Percentiles rank a stretch among this genome's conserved stretches.
These are phyloP conservation scores for Vulpes lagopus DNA, from an alignment of 2,113 vertebrate genomes.

Conservation along the genomic window DNA sequence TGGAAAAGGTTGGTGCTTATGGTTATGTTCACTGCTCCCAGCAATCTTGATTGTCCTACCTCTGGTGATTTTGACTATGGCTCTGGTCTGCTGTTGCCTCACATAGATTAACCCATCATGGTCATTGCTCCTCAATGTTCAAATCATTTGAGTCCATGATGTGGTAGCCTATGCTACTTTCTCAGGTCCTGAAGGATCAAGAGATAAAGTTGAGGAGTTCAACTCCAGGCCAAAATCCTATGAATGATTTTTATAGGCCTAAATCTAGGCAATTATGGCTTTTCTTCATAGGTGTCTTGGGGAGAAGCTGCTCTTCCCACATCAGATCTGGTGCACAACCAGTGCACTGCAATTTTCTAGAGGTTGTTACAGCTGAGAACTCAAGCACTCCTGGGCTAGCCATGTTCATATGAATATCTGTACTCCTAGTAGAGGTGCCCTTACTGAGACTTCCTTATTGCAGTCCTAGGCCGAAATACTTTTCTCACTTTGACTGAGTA, in stretches of 20 bases:
- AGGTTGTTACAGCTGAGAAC: background rate
- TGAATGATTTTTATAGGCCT: background rate
- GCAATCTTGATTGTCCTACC: background rate
- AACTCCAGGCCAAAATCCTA: background rate
- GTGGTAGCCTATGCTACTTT: background rate
- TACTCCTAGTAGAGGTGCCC: background rate
- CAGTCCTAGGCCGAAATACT: background rate
- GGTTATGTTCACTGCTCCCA: background rate
- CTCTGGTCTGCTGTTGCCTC: background rate
- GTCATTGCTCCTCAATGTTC: background rate
- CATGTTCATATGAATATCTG: background rate
- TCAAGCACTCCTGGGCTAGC: background rate
- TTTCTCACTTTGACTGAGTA: background rate
- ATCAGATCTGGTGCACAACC: background rate
- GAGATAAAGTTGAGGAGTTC: background rate
- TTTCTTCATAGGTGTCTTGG: background rate
- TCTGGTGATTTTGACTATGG: background rate
- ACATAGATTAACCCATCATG: background rate
- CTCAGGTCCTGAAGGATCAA: background rate
- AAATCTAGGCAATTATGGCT: background rate
- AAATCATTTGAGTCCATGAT: background rate
- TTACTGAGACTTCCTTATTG: background rate
- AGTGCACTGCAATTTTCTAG: background rate
- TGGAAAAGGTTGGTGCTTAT: background rate
- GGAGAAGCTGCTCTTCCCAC: background rate